A percentile compares a stretch with the other conserved stretches of the same genome.
Conservation (phyloP, 2,113 vertebrate genomes). For the Tachysurus fulvidraco region DNA sequence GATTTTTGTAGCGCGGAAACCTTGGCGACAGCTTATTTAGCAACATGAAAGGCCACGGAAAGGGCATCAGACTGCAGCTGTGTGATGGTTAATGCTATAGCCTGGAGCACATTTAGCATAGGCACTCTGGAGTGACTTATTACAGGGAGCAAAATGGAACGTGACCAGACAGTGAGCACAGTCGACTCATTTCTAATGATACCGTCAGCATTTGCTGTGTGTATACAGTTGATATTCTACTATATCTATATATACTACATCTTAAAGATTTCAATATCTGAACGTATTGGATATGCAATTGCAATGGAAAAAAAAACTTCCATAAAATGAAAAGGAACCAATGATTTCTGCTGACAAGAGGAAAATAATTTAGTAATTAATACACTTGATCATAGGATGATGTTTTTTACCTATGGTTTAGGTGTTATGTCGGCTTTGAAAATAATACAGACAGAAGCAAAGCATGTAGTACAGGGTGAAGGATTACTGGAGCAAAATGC, state of each 20-base stretch:
- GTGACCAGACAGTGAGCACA: conserved; percentile 20
- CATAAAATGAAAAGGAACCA: not conserved
- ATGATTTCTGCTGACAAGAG: not conserved
- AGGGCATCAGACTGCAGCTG: conserved; percentile 27
- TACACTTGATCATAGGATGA: no score
- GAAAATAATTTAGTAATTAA: no score
- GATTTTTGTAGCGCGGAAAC: conserved; percentile 28
- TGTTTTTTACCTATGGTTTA: not conserved
- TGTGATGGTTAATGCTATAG: conserved; percentile 37
- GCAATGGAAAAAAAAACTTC: not conserved
- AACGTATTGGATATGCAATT: not conserved
- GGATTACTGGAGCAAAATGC: no score
- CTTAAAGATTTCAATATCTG: not conserved
- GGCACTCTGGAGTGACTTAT: not conserved
- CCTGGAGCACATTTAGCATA: conserved; percentile 30
- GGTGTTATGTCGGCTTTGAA: not conserved
- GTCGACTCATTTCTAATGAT: not conserved
- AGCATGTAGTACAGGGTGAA: no score
- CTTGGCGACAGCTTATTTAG: conserved; percentile 31
- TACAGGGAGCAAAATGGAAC: not conserved
- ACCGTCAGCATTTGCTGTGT: not conserved
- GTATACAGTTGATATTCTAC: not conserved
- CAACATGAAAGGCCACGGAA: conserved; percentile 23
- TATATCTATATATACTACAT: not conserved
- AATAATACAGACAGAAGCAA: no score